A percentile compares a stretch with the other conserved stretches of the same genome.
These are phyloP conservation scores for Mythimna vitellina DNA, from an alignment of 2,888 invertebrate species.

Conservation along the genomic window DNA sequence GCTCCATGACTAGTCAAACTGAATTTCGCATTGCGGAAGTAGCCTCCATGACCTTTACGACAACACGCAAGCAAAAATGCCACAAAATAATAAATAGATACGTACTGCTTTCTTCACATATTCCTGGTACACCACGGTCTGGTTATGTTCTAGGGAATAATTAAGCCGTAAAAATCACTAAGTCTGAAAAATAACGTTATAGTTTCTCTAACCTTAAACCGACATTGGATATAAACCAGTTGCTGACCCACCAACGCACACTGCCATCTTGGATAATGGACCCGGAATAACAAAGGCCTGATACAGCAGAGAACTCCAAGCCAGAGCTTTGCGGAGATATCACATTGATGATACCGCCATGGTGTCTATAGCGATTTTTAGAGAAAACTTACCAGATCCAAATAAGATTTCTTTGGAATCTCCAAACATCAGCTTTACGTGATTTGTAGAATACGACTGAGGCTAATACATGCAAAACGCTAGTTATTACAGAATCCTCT, in stretches of 20 bases:
- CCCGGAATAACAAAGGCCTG: too few species aligned
- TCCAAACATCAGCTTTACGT: background rate
- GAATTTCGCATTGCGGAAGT: background rate
- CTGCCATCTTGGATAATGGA: background rate
- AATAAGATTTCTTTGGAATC: background rate
- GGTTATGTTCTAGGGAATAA: background rate
- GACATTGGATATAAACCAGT: background rate
- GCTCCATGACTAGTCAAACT: background rate
- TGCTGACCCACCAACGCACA: background rate
- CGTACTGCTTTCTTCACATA: background rate
- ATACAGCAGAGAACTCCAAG: background rate
- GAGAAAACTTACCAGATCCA: constrained; percentile 17
- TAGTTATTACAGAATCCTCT: background rate
- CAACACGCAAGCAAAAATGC: background rate
- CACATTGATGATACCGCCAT: background rate
- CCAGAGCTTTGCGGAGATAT: background rate
- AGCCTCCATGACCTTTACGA: background rate
- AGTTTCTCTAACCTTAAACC: constrained; percentile 13
- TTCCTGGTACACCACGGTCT: background rate
- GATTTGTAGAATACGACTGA: background rate
- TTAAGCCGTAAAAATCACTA: background rate
- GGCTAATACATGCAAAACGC: background rate
- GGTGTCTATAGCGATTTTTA: background rate
- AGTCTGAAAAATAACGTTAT: constrained; percentile 9
- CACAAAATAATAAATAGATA: background rate